Evolutionary conservation across 2,888 invertebrate genomes (phyloP), one percentile per base, ranked within the genome.

Genomic region (Seira sanloemensis): DNA sequence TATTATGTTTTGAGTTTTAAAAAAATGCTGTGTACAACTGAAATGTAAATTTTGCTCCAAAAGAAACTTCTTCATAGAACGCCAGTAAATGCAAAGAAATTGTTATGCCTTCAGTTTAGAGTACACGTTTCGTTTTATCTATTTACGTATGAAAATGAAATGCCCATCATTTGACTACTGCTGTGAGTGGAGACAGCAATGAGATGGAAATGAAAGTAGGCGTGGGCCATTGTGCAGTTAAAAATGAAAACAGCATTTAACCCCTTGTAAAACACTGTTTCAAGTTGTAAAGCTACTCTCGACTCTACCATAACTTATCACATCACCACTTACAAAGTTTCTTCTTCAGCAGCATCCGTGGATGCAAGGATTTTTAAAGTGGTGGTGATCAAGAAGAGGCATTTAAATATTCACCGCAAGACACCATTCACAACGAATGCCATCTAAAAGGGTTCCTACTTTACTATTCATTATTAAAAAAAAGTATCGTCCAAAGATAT

Each of bases 101-200:
- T n/a, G n/a, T n/a, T n/a, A n/a, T n/a, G n/a, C n/a, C n/a, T n/a
- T n/a, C n/a, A n/a, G n/a, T n/a, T n/a, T n/a, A n/a, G n/a, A n/a
- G n/a, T n/a, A n/a, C n/a, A n/a, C n/a, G n/a, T n/a, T n/a, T n/a
- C n/a, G n/a, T n/a, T n/a, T 37, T 37, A 26, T 72, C 77, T 83
- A 73, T 83, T 83, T 83, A 83, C 66, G 82, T 83, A 83, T 83
- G 77, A 83, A 83, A 83, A 83, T 83, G 82, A 83, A 83, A 77
- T 83, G 82, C 82, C 77, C 82, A 83, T 83, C 82, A 83, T 83
- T 83, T 83, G 82, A 83, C 82, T 83, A 83, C 82, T 83, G 82
- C 82, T 83, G 82, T 83, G 82, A 77, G 82, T 83, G 82, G 77
- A 83, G 82, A 83, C 82, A 83, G 82, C 58, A 83, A 83, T 83